Conservation (phyloP, 2,113 vertebrate genomes). For the Ornithorhynchus anatinus region DNA sequence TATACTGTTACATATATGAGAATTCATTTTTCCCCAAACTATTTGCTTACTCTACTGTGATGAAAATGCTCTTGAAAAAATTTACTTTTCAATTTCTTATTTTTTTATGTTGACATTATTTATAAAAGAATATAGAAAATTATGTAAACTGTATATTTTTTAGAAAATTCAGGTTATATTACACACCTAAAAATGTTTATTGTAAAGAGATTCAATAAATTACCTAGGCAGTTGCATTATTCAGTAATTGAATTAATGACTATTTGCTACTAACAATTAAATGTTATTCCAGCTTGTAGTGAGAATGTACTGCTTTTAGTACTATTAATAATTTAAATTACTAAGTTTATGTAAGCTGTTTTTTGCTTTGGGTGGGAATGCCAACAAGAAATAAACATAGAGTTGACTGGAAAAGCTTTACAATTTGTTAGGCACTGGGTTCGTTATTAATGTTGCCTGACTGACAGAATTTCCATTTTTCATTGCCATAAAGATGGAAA, state of each 20-base stretch:
- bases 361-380: background rate
- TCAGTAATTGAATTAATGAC: constrained; percentile 4
- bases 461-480: background rate
- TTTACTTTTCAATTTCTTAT: no score
- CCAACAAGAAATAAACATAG: constrained; percentile 7
- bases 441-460: background rate
- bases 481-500: background rate
- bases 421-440: background rate
- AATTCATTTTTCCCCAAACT: no score
- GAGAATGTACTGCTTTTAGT: constrained; percentile 12
- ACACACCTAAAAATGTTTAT: background rate
- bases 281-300: background rate
- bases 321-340: background rate
- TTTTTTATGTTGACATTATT: background rate
- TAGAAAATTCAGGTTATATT: background rate
- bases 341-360: background rate
- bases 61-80: no score
- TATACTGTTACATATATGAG: no score
- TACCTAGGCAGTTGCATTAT: background rate
- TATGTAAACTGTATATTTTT: background rate
- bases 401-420: background rate
- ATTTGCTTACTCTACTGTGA: no score
- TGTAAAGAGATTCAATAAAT: background rate
- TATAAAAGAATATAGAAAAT: background rate
- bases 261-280: constrained; percentile 8